These are phyloP conservation scores for Plagodis pulveraria DNA, from an alignment of 2,888 invertebrate species.

Conservation along the genomic window DNA sequence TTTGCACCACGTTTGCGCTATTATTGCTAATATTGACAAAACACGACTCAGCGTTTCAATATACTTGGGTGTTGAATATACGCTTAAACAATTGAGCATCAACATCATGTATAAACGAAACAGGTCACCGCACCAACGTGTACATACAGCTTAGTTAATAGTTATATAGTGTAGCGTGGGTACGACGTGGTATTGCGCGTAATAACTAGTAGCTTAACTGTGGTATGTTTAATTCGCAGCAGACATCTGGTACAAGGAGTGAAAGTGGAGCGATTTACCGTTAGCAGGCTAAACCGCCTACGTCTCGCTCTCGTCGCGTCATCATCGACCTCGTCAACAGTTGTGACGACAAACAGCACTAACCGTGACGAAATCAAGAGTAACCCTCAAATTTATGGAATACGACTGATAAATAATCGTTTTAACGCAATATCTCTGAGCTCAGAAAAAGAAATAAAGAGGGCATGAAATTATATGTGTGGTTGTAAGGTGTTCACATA, in stretches of 20 bases:
- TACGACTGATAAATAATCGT: background rate
- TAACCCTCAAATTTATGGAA: background rate
- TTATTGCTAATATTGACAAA: slow-evolving; percentile 64
- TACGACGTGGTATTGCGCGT: slow-evolving; percentile 15
- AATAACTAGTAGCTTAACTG: slow-evolving; percentile 13
- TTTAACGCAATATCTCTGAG: no score
- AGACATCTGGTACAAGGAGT: slow-evolving; percentile 43
- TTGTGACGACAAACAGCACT: slow-evolving; percentile 1
- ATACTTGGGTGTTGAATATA: slow-evolving; percentile 39
- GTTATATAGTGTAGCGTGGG: slow-evolving; percentile 17
- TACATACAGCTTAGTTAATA: background rate
- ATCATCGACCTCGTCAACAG: background rate
- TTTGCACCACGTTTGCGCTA: slow-evolving; percentile 27
- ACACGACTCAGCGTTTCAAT: slow-evolving; percentile 53
- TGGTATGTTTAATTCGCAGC: slow-evolving; percentile 36
- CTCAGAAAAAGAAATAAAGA: no score
- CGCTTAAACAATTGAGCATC: slow-evolving; percentile 56
- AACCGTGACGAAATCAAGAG: background rate
- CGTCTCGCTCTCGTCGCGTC: background rate
- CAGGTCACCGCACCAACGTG: slow-evolving; percentile 33
- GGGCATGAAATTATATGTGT: no score
- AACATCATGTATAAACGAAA: slow-evolving; percentile 36
- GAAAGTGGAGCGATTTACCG: slow-evolving; percentile 53
- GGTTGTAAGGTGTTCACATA: no score
- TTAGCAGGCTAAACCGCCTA: slow-evolving; percentile 27